Percentiles rank a stretch among this genome's conserved stretches.
phyloP scores from a whole-genome alignment of 37 sponge, comb jelly and placozoan species.

The Dysidea cf. avara region DNA sequence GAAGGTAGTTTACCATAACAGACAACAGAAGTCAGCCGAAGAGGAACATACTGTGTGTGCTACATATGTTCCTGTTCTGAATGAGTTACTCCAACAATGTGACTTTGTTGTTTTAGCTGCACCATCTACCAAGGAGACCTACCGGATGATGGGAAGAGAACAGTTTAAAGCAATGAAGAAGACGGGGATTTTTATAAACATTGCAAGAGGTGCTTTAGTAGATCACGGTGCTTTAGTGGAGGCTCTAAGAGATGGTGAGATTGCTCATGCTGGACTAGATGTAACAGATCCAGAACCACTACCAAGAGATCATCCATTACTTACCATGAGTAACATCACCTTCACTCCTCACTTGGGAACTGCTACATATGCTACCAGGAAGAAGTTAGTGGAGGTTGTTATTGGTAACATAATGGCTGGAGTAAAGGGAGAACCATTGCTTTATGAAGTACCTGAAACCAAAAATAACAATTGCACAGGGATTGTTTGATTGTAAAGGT shows the following conservation, averaged over 20 bases:
- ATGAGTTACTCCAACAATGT: slow-evolving; percentile 46
- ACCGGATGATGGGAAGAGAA: slow-evolving; percentile 70
- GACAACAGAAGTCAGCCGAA: slow-evolving; percentile 31
- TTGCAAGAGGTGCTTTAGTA: slow-evolving; percentile 74
- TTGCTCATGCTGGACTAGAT: slow-evolving; percentile 85
- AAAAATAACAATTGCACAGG: no score
- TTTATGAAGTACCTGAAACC: slow-evolving; percentile 32
- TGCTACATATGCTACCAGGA: slow-evolving; percentile 68
- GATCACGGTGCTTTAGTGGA: slow-evolving; percentile 85
- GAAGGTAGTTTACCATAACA: slow-evolving; percentile 81
- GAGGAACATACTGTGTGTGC: slow-evolving; percentile 49
- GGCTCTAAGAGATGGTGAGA: slow-evolving; percentile 54
- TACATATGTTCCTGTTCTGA: slow-evolving; percentile 39
- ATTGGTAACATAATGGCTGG: slow-evolving; percentile 75
- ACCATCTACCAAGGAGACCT: slow-evolving; percentile 57
- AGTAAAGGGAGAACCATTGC: slow-evolving; percentile 55
- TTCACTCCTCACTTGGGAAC: slow-evolving; percentile 89
- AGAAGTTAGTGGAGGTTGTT: slow-evolving; percentile 57
- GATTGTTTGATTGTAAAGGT: no score
- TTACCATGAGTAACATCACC: slow-evolving; percentile 61
- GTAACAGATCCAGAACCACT: slow-evolving; percentile 92
- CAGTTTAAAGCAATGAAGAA: slow-evolving; percentile 82
- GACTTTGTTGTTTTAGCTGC: slow-evolving; percentile 83
- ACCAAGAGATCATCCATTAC: slow-evolving; percentile 81
- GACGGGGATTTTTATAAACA: slow-evolving; percentile 72